phyloP scores from a whole-genome alignment of 2,888 invertebrate species.

The Hirtodrosophila duncani region DNA sequence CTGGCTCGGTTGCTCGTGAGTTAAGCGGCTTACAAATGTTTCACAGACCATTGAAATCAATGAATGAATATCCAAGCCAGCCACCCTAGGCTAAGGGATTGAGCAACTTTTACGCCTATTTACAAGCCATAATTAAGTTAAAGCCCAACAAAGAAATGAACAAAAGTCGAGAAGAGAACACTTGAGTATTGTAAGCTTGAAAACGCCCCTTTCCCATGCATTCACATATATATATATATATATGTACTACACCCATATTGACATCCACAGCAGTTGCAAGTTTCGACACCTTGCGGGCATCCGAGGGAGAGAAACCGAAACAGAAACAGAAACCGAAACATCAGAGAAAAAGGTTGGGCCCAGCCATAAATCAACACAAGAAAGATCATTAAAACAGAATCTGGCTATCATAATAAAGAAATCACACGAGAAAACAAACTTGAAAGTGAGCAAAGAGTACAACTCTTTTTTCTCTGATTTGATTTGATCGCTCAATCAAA shows the following conservation, averaged over 20 bases:
- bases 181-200: conserved; percentile 20
- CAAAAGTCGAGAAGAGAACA: conserved; percentile 59
- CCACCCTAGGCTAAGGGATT: conserved; percentile 40
- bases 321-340: neutral
- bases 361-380: conserved; percentile 64
- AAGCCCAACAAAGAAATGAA: conserved; percentile 41
- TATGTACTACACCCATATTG: no score
- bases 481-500: conserved; percentile 77
- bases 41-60: conserved; percentile 55
- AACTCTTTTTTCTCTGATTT: conserved; percentile 36
- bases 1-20: no score
- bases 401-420: conserved; percentile 72
- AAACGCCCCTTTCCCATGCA: conserved; percentile 19
- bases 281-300: conserved; percentile 63
- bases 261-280: conserved; percentile 47
- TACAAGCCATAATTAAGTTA: conserved; percentile 69
- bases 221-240: neutral
- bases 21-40: conserved; percentile 72
- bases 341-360: conserved; percentile 39
- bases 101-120: conserved; percentile 70
- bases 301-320: no score
- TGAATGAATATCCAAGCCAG: conserved; percentile 15
- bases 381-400: conserved; percentile 67
- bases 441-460: conserved; percentile 7
- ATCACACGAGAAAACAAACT: conserved; percentile 66